Evolutionary conservation across 1,140 invertebrate species (phyloP).

Genomic region (Heliconius hewitsoni): DNA sequence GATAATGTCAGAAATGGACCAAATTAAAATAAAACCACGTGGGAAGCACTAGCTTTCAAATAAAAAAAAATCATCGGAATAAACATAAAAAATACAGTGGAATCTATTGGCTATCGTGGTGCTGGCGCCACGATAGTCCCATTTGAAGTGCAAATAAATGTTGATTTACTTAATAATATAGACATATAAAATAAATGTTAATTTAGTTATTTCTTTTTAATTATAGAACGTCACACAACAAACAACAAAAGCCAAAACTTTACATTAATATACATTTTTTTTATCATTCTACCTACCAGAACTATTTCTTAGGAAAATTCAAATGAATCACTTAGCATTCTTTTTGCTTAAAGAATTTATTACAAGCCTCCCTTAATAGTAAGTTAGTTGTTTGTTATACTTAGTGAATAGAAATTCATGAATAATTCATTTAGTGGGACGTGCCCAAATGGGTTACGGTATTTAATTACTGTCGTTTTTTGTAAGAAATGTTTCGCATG

Average conservation of each 20-base stretch:
- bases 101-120: no score
- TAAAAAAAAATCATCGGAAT: no score
- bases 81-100: no score
- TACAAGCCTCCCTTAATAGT: slow-evolving; percentile 22
- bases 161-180: no score
- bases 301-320: slow-evolving; percentile 4
- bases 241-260: neutral
- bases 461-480: slow-evolving; percentile 32
- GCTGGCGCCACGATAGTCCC: no score
- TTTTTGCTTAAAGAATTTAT: slow-evolving; percentile 21
- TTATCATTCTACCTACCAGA: neutral
- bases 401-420: slow-evolving; percentile 28
- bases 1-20: no score
- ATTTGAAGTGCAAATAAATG: no score
- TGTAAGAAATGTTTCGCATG: neutral
- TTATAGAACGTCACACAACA: no score
- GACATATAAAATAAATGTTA: no score
- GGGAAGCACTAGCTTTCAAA: no score
- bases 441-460: slow-evolving; percentile 33
- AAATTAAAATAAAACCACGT: no score
- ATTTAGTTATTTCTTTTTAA: no score
- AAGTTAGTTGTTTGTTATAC: slow-evolving; percentile 26
- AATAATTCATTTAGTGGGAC: slow-evolving; percentile 31
- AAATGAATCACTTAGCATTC: slow-evolving; percentile 14
- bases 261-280: neutral